These are phyloP conservation scores for Spea bombifrons DNA, from an alignment of 2,113 vertebrate species.

Conservation along the genomic window DNA sequence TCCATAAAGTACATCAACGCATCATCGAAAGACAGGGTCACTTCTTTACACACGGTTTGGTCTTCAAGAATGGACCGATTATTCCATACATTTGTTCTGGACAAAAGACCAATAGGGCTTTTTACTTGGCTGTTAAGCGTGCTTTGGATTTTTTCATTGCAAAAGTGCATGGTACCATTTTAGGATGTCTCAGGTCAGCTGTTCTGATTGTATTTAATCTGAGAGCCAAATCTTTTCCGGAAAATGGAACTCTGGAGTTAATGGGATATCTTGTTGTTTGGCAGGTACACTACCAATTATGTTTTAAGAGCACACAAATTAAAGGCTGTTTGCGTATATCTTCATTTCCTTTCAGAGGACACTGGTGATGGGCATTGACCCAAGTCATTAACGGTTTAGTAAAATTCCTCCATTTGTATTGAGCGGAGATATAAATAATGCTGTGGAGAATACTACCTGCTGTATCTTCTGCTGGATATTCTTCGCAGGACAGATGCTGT, in stretches of 20 bases:
- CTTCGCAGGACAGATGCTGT: conserved; percentile 3
- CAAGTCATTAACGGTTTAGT: conserved; percentile 39
- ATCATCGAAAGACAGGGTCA: not conserved
- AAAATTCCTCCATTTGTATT: conserved; percentile 17
- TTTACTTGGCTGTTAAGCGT: conserved; percentile 7
- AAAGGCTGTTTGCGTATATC: conserved; percentile 44
- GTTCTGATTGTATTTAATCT: conserved; percentile 40
- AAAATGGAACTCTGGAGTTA: conserved; percentile 37
- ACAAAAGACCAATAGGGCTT: conserved; percentile 9
- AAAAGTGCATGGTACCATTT: conserved; percentile 20
- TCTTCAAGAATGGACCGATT: conserved; percentile 21
- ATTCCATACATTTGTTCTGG: not conserved
- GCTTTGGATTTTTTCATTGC: conserved; percentile 25
- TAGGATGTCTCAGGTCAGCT: conserved; percentile 31
- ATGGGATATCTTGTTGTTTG: conserved; percentile 40
- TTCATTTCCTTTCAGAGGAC: conserved; percentile 41
- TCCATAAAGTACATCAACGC: not conserved
- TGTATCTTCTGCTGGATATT: not conserved
- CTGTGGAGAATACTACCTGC: conserved; percentile 1
- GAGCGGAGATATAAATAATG: conserved; percentile 23
- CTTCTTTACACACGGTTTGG: conserved; percentile 16
- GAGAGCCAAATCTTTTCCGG: conserved; percentile 29
- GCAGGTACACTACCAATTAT: conserved; percentile 44
- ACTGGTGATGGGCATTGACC: conserved; percentile 28
- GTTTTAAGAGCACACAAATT: conserved; percentile 42